Base-by-base conservation (phyloP, 2,888 invertebrate species). In the Campopleginae sp. region DNA sequence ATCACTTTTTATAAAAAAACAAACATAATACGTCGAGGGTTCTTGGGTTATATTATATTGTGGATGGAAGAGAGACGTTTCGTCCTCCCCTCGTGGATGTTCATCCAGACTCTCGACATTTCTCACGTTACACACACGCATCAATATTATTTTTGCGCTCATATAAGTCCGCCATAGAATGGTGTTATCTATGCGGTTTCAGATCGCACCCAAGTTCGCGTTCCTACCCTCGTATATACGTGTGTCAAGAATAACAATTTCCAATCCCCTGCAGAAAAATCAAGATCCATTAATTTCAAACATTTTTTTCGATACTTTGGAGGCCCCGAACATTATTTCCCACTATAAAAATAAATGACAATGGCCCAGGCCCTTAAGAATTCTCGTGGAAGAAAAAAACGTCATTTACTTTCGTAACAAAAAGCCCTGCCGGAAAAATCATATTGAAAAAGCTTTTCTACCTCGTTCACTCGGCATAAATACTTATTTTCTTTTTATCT, bases 111-210 rank as follows among this genome's bases (percentile, higher is more conserved):
- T 38, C 38, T 61, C 70, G 46, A 71, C 42, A 46, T 70, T 51
- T 70, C 61, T 61, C 76, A 66, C 76, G 76, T 76, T 51, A 76
- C 38, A 66, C 46, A 33, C 19, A 63, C 66, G 65, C 65, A 54
- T 72, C 72, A 54, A 65, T 76, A 65, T 84, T 80, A 80, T 80
- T 79, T 75, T 84, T 84, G 76, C 74, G 63, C 46, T n/a, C n/a
- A 14, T 63, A 70, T 70, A 71, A 63, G n/a, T 23, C 44, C 66
- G 19, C 31, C 42, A 42, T 75, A 71, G 65, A 46, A 66, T 44
- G 17, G 75, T 80, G 79, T 80, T 84, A 84, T 84, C 83, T 80
- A 51, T 79, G 83, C 79, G 72, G 79, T 79, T 84, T 65, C 83
- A 79, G 83, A 80, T 84, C 76, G 63, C 51, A 70, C 71, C 63